Conservation (phyloP, 2,797 vertebrate species). For the Esox lucius region DNA sequence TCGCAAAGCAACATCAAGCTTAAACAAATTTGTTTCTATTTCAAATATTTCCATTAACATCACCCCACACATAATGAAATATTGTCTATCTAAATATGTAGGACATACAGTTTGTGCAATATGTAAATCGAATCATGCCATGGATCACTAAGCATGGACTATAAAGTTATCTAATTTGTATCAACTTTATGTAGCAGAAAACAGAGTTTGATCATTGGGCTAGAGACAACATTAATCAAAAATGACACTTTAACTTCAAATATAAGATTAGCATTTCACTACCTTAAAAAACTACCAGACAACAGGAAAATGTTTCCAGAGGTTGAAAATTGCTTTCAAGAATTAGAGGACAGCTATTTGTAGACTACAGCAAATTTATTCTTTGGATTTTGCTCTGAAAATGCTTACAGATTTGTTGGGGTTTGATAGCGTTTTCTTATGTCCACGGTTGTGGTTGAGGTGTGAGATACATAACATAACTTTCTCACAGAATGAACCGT, state of each 20-base stretch:
- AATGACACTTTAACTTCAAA: conserved; percentile 26
- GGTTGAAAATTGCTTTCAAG: conserved; percentile 1
- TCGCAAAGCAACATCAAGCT: conserved; percentile 61
- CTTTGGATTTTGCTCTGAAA: background rate
- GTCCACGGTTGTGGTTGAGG: background rate
- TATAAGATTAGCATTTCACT: conserved; percentile 24
- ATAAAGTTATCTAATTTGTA: conserved; percentile 50
- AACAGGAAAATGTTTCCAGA: conserved; percentile 14
- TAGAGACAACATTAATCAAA: conserved; percentile 39
- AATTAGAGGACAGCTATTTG: background rate
- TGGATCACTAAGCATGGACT: conserved; percentile 46
- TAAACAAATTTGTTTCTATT: conserved; percentile 67
- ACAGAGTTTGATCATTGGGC: conserved; percentile 37
- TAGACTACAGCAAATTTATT: background rate
- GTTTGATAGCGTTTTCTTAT: background rate
- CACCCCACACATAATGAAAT: conserved; percentile 53
- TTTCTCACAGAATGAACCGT: background rate
- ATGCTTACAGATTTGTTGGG: background rate
- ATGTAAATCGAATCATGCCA: conserved; percentile 48
- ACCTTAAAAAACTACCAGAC: conserved; percentile 11
- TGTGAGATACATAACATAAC: background rate
- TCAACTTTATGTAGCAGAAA: conserved; percentile 59
- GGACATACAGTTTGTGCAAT: conserved; percentile 36
- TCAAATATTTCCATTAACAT: conserved; percentile 68
- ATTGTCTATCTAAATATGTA: conserved; percentile 55